A percentile compares a stretch with the other conserved stretches of the same genome.
phyloP scores from a whole-genome alignment of 2,797 vertebrate genomes.

The Ambastaia sidthimunki region DNA sequence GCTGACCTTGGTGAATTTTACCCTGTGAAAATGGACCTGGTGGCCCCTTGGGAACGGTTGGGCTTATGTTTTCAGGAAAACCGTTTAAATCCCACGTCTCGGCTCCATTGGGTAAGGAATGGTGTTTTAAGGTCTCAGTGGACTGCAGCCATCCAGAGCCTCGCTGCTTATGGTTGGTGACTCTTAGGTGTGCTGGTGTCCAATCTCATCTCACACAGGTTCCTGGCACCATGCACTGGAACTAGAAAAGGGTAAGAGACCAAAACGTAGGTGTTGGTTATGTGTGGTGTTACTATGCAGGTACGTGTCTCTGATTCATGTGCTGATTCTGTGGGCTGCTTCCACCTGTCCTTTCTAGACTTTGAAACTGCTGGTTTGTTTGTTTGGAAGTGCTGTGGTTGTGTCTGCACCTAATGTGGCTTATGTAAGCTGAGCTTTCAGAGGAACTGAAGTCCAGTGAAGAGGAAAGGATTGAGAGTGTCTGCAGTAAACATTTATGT shows the following conservation, averaged over 20 bases:
- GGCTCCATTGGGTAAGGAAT: conserved; percentile 75
- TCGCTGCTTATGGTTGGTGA: conserved; percentile 90
- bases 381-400: conserved; percentile 13
- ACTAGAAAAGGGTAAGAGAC: conserved; percentile 71
- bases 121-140: conserved; percentile 86
- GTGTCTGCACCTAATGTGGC: conserved; percentile 47
- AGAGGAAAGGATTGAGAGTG: conserved; percentile 46
- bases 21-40: conserved; percentile 5
- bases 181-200: conserved; percentile 67
- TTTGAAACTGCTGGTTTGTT: conserved; percentile 21
- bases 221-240: conserved; percentile 62
- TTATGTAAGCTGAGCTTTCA: conserved; percentile 63
- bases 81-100: conserved; percentile 58
- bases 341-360: conserved; percentile 31
- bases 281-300: background rate
- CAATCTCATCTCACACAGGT: conserved; percentile 48
- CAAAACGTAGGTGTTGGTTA: background rate
- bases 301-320: conserved; percentile 19
- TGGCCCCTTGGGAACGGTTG: background rate
- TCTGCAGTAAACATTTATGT: conserved; percentile 1
- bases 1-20: conserved; percentile 13
- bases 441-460: conserved; percentile 52
- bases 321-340: background rate
- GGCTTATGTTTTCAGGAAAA: conserved; percentile 44
- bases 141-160: conserved; percentile 90